Base-by-base conservation (phyloP, 2,888 invertebrate species). In the Aproaerema taeniolella region DNA sequence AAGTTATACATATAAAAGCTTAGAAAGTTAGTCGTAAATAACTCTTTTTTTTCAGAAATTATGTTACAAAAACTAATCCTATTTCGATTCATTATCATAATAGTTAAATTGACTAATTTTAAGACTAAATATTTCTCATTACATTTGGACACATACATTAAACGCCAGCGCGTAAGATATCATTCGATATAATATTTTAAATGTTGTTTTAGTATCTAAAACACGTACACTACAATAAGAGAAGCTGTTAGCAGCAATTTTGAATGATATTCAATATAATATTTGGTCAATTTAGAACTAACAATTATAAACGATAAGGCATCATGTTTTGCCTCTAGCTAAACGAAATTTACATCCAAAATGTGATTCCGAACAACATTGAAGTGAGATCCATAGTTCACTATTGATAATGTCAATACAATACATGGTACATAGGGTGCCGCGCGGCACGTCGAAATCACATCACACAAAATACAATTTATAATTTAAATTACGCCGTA, bases 341-440 rank as follows among this genome's bases (percentile, higher is more conserved):
- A 57, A 65, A 60, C 45, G 49, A 57, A 67, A 62, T 64, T 58
- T 69, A 69, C 62, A 70, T 61, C 58, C 12, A 26, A 37, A 42
- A 45, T 42, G 50, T 41, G 41, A 45, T 43, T 58, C 52, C 57
- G 66, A 68, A 65, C 55, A 69, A 72, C 61, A 71, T 66, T 67
- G n/a, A 66, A 54, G 65, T 75, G 83, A 83, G 83, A 83, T 83
- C 82, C 81, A 71, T 56, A 52, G 61, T 71, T 64, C 57, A 67
- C 61, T 62, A 67, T n/a, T 58, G 61, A 62, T 61, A 58, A 43
- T 45, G 60, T 43, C 46, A 46, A 43, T 43, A 42, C 46, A 51
- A 39, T 43, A 49, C 49, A n/a, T n/a, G n/a, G n/a, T n/a, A n/a
- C n/a, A n/a, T n/a, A n/a, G n/a, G n/a, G n/a, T n/a, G n/a, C n/a